Base-by-base conservation (phyloP, 2,113 vertebrate species). In the Zingel zingel region DNA sequence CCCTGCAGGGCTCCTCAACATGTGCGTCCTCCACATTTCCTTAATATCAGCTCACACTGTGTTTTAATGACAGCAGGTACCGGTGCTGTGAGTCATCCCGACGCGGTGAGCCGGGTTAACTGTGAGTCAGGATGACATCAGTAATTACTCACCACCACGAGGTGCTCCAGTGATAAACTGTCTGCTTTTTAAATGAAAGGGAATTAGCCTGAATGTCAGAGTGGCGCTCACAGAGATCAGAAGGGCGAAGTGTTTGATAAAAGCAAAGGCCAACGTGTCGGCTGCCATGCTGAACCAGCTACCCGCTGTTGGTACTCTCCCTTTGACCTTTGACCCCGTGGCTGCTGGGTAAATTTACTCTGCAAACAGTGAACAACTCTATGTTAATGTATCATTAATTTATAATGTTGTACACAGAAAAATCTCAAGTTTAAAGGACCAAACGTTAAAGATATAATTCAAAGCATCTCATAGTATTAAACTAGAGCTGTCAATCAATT, bases 191-290 rank as follows among this genome's bases (percentile, higher is more conserved):
- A 9, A 73, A 82, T 57, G 66, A 39, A 62, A 18, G 56, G 47
- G 63, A 74, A 69, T 77, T 48, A 62, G 21, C 53, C 57, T 45
- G 43, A 53, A 45, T 74, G 75, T 75, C 77, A 66, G 63, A 8
- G 30, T 33, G 82, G 64, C 1, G 45, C 63, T 74, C 23, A 0
- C 18, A 6, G 27, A 65, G 83, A 81, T 75, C 80, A 75, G 74
- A 83, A 56, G 69, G 83, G 83, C 69, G 56, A 33, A 3, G 13
- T 0, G 23, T 77, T 74, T 83, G 66, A 83, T 88, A 81, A 68
- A 54, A 85, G 66, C 12, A 56, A 61, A 81, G 69, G 56, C 33
- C 16, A 16, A 30, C 21, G 1, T 59, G 76, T 82, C 39, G 8
- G 25, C 21, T 8, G 5, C 50, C 14, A 0, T 12, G 58, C 19